Evolutionary conservation across 2,113 vertebrate species (phyloP).

Genomic region (Psittacula cyanocephala): DNA sequence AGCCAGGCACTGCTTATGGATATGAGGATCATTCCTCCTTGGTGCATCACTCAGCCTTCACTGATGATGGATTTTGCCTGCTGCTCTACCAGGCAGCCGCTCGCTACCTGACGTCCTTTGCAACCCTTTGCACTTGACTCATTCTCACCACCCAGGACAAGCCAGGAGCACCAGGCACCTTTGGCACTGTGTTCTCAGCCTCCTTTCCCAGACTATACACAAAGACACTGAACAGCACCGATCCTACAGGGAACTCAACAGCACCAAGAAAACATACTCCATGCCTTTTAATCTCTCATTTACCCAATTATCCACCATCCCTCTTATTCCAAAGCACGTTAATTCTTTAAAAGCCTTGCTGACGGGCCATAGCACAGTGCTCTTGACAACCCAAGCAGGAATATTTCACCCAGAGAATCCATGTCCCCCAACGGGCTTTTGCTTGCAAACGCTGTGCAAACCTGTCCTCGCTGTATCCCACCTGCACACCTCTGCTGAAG

Average conservation of each 20-base stretch:
- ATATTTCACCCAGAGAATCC: not conserved
- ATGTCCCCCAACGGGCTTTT: not conserved
- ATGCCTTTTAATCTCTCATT: not conserved
- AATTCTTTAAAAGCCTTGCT: not conserved
- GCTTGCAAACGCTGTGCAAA: not conserved
- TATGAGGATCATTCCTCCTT: not conserved
- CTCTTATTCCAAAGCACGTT: not conserved
- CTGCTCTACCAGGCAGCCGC: not conserved
- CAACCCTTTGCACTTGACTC: not conserved
- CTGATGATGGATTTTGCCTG: not conserved
- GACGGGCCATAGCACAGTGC: not conserved
- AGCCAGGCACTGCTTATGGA: not conserved
- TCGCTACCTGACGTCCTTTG: not conserved
- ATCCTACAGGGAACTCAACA: not conserved
- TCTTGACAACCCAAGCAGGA: not conserved
- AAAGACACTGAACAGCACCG: not conserved
- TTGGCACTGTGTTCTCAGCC: not conserved
- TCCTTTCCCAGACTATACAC: not conserved
- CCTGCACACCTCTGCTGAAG: accelerated
- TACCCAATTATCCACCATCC: not conserved
- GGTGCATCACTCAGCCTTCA: accelerated
- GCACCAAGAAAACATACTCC: not conserved
- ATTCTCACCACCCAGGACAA: not conserved
- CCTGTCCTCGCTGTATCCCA: not conserved
- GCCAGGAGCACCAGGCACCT: not conserved